Evolutionary conservation across 2,888 invertebrate genomes (phyloP), one percentile per base, ranked within the genome.

Genomic region (Lasioglossum oenotherae): DNA sequence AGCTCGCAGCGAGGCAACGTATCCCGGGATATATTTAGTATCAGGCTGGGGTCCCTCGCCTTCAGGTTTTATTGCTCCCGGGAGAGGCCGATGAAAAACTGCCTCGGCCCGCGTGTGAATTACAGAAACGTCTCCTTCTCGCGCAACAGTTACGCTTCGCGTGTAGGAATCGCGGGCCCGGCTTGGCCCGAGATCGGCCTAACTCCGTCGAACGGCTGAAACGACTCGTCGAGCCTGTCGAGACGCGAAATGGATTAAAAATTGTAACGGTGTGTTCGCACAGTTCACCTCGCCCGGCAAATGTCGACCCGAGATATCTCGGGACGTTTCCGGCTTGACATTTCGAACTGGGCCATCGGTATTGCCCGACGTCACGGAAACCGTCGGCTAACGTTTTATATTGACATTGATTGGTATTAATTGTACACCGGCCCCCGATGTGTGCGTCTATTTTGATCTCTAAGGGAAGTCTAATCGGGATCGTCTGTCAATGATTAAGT

Each of bases 31-130:
- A 88, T 85, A 88, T 88, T 88, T 88, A 88, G 87, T 80, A 60
- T 46, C 38, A 78, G 83, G 53, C 27, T 73, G 74, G 86, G 84
- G 67, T 84, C 85, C 87, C 85, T 53, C 73, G 67, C 74, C 49
- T 88, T 78, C 80, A 78, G 85, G 87, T 90, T 92, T 92, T 92
- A 92, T 92, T 85, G 89, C 89, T 88, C 91, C 88, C 69, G 81
- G 78, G 92, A 89, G 90, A 91, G 89, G 77, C 71, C 89, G 86
- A 89, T 91, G 91, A 92, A 92, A 92, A 92, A 92, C 83, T 90
- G 87, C 87, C 85, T 80, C 82, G 85, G 84, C 87, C 87, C 88
- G 89, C 90, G 88, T 89, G 92, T 92, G 92, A 92, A 92, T 91
- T 92, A 90, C 89, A 88, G 90, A 88, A 89, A 88, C 84, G 74